These are phyloP conservation scores for Chrysocyon brachyurus DNA, from an alignment of 2,797 vertebrate species.

Conservation along the genomic window DNA sequence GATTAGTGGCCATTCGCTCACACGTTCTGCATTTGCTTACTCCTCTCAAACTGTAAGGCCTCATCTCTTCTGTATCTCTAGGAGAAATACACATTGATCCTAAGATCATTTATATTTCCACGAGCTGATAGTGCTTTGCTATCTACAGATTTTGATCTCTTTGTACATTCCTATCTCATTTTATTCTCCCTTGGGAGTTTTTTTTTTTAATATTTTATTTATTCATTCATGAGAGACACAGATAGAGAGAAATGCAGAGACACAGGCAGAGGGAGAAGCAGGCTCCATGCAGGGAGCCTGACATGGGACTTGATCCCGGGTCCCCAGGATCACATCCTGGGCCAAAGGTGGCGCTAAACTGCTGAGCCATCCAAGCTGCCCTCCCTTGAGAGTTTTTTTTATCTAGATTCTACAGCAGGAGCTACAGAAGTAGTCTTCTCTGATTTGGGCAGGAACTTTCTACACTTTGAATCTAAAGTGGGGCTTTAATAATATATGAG, in stretches of 20 bases:
- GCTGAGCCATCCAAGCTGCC: too few relatives aligned
- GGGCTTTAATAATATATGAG: neutral
- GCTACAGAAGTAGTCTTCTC: neutral
- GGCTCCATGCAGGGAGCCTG: too few relatives aligned
- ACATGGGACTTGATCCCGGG: too few relatives aligned
- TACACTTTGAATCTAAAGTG: conserved; percentile 33
- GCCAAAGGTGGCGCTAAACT: too few relatives aligned
- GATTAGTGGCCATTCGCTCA: neutral
- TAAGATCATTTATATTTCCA: conserved; percentile 54
- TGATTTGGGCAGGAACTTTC: conserved; percentile 17
- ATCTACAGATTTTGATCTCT: conserved; percentile 54
- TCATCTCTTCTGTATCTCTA: conserved; percentile 9
- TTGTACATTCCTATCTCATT: conserved; percentile 49
- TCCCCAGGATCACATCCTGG: too few relatives aligned
- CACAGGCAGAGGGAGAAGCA: too few relatives aligned
- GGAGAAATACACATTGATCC: conserved; percentile 30
- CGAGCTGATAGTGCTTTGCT: conserved; percentile 35
- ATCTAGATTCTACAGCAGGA: conserved; percentile 6
- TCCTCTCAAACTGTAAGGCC: neutral
- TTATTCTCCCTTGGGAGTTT: neutral
- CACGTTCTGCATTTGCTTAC: neutral
- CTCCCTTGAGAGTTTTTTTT: neutral
- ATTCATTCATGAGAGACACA: too few relatives aligned
- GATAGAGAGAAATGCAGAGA: too few relatives aligned
- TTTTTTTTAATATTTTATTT: neutral